Evolutionary conservation across 2,888 invertebrate genomes (phyloP), one percentile per base, ranked within the genome.

Genomic region (Pseudococcus viburni): DNA sequence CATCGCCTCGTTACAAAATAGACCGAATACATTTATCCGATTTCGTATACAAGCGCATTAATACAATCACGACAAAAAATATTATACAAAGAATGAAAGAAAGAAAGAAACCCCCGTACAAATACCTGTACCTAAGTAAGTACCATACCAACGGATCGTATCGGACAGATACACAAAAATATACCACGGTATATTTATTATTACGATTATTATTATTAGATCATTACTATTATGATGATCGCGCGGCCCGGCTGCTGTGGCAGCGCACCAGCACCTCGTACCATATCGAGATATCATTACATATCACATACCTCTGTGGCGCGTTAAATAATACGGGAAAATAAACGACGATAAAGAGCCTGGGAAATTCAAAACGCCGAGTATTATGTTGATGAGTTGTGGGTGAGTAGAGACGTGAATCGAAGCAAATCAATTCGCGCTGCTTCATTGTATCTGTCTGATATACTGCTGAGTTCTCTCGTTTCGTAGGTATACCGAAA

Each of bases 121-220:
- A 73, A 73, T 11, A 64, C 64, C 64, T 33, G 26, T 33, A 64
- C 22, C 64, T 22, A 59, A 7, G 15, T 22, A 59, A 7, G 15
- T 19, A 73, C 26, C 68, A 73, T 73, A 15, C 11, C 26, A 33
- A 33, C 26, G 26, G 26, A 73, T 26, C 26, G 64, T 73, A 73
- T 73, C 68, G 59, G 59, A 59, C 59, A 59, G 59, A 59, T 33
- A 73, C 12, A 33, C 68, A 33, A 73, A 73, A 73, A 73, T 33
- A 73, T 73, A 33, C 68, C 68, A 73, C 68, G 68, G 68, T 73
- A 59, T 59, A 46, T 39, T 85, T 59, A 86, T 68, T 39, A 86
- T 85, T 55, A 85, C 42, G 85, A 85, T 85, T 86, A 86, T 86
- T 86, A 86, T 86, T 86, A 86, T 86, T 86, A 86, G 86, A 86